Evolutionary conservation across 2,797 vertebrate genomes (phyloP).

Genomic region (Mastacembelus armatus): DNA sequence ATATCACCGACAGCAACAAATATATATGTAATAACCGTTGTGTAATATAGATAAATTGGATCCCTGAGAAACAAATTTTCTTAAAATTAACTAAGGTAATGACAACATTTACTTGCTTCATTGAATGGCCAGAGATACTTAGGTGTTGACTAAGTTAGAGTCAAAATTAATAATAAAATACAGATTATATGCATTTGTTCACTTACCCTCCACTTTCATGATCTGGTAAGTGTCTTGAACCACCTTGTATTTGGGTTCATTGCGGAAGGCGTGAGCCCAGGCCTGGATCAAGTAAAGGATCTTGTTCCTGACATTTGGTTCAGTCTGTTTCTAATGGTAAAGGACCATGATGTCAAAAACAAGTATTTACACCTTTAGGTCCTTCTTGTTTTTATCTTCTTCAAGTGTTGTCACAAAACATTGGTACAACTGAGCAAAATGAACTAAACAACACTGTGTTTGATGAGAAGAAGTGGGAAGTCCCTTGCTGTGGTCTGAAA

Average conservation of each 20-base stretch:
- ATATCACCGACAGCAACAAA: not conserved
- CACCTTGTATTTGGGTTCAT: conserved; percentile 99
- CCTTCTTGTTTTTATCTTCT: not conserved
- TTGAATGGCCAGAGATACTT: not conserved
- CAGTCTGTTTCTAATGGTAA: conserved; percentile 88
- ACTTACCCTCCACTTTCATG: conserved; percentile 98
- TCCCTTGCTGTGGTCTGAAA: conserved; percentile 48
- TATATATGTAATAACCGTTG: not conserved
- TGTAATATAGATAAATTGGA: no score
- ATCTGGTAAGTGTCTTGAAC: conserved; percentile 99
- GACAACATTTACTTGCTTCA: not conserved
- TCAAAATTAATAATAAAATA: not conserved
- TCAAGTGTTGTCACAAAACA: not conserved
- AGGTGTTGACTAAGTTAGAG: not conserved
- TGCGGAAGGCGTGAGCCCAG: conserved; percentile 97
- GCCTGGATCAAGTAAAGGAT: conserved; percentile 97
- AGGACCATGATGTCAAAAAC: conserved; percentile 11
- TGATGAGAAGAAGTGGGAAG: conserved; percentile 56
- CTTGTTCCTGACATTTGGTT: conserved; percentile 95
- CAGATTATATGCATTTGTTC: not conserved
- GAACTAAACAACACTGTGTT: conserved; percentile 5
- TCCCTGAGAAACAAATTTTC: no score
- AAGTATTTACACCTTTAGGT: not conserved
- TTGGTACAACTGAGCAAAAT: not conserved
- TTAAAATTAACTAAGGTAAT: not conserved